Conservation (phyloP, 1,140 invertebrate genomes). For the Drosophila nasuta region DNA sequence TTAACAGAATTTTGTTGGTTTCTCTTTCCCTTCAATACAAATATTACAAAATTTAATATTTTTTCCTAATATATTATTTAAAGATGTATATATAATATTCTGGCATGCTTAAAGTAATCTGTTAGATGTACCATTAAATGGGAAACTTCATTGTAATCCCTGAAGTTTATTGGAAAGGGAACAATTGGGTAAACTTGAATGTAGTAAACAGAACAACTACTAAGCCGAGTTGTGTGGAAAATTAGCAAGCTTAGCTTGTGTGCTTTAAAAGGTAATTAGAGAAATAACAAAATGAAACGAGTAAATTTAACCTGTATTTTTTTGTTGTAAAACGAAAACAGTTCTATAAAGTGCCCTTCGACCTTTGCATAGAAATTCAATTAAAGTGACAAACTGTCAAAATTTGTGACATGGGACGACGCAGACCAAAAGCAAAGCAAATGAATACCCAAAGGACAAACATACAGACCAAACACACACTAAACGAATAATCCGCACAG, state of each 20-base stretch:
- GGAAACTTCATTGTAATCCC: not conserved
- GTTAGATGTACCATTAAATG: too few species aligned
- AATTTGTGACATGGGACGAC: conserved; percentile 71
- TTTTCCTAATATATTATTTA: too few species aligned
- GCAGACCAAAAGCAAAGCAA: conserved; percentile 18
- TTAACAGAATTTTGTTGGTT: too few species aligned
- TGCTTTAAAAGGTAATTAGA: conserved; percentile 12
- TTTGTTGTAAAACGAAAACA: not conserved
- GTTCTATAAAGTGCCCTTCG: conserved; percentile 19
- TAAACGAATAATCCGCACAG: conserved; percentile 10
- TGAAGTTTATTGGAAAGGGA: not conserved
- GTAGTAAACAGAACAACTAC: not conserved
- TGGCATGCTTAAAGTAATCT: too few species aligned
- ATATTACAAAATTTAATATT: too few species aligned
- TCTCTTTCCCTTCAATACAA: too few species aligned
- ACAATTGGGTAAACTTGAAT: not conserved
- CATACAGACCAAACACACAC: conserved; percentile 18
- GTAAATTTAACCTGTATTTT: not conserved
- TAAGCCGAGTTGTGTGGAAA: not conserved
- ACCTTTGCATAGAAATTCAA: conserved; percentile 66
- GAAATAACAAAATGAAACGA: not conserved
- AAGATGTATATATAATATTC: too few species aligned
- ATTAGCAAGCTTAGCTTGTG: not conserved
- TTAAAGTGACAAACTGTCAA: conserved; percentile 80
- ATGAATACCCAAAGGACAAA: conserved; percentile 56